Evolutionary conservation across 1,140 invertebrate species (phyloP).

Genomic region (Meloidogyne floridensis): DNA sequence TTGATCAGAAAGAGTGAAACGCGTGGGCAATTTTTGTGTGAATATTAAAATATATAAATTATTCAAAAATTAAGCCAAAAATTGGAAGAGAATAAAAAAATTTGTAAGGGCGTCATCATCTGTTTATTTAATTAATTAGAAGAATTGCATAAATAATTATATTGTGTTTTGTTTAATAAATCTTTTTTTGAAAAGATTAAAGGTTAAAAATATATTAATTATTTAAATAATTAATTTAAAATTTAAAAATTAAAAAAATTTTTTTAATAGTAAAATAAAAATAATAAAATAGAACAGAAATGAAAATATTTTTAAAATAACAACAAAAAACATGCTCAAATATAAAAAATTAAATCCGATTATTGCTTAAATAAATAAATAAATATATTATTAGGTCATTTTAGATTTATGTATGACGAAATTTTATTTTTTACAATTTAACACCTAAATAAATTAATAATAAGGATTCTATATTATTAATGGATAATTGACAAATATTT

Average conservation of each 20-base stretch:
- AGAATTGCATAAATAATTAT: background rate
- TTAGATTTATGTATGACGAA: background rate
- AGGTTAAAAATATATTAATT: background rate
- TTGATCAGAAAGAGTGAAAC: background rate
- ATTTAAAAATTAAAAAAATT: background rate
- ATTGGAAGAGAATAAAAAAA: background rate
- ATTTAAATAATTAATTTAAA: background rate
- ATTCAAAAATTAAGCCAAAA: background rate
- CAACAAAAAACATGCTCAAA: background rate
- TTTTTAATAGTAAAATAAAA: background rate
- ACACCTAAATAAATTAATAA: too few relatives aligned
- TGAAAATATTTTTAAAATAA: background rate
- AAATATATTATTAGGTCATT: slow-evolving; percentile 8
- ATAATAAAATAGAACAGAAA: background rate
- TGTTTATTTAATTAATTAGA: background rate
- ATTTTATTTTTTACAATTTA: too few relatives aligned
- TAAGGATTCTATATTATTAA: too few relatives aligned
- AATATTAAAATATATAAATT: background rate
- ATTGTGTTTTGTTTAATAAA: background rate
- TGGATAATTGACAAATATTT: too few relatives aligned
- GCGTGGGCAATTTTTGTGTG: background rate
- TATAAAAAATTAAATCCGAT: slow-evolving; percentile 6
- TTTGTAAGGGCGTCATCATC: background rate
- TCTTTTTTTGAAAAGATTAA: slow-evolving; percentile 5
- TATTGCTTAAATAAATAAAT: background rate